A percentile compares a stretch with the other conserved stretches of the same genome.
Evolutionary conservation across 2,797 vertebrate species (phyloP).

Genomic region (Chrysocyon brachyurus): DNA sequence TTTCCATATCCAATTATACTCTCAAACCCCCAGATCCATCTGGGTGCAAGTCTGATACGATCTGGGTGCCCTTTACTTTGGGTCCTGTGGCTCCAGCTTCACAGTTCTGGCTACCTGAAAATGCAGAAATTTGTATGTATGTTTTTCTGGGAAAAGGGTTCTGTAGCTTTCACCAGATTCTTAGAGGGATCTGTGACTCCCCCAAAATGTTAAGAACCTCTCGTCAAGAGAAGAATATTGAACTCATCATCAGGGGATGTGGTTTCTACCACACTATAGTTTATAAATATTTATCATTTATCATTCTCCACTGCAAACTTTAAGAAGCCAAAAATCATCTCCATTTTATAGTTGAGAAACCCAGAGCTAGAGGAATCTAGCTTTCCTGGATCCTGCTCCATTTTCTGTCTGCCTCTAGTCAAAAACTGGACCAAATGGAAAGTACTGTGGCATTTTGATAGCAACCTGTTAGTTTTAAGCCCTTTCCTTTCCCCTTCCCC

Average conservation of each 20-base stretch:
- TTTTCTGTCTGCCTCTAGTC: conserved; percentile 11
- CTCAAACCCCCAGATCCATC: neutral
- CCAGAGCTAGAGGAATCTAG: neutral
- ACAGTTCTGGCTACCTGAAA: conserved; percentile 45
- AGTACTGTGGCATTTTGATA: neutral
- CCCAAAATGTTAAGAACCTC: neutral
- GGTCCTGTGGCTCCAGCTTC: neutral
- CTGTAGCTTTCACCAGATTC: conserved; percentile 9
- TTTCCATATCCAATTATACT: neutral
- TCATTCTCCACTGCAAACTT: neutral
- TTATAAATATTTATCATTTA: neutral
- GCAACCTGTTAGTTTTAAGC: neutral
- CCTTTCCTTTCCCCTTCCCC: neutral
- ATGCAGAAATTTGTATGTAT: neutral
- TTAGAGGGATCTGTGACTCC: neutral
- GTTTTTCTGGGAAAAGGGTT: conserved; percentile 23
- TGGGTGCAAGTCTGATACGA: neutral
- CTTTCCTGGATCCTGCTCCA: neutral
- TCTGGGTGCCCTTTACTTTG: neutral
- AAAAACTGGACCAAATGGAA: conserved; percentile 46
- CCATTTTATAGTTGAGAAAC: conserved; percentile 18
- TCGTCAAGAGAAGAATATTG: neutral
- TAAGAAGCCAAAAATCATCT: conserved; percentile 18
- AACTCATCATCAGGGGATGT: neutral
- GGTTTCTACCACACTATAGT: neutral